Conservation (phyloP, 2,888 invertebrate species). For the Mongoloraphidia duomilia region DNA sequence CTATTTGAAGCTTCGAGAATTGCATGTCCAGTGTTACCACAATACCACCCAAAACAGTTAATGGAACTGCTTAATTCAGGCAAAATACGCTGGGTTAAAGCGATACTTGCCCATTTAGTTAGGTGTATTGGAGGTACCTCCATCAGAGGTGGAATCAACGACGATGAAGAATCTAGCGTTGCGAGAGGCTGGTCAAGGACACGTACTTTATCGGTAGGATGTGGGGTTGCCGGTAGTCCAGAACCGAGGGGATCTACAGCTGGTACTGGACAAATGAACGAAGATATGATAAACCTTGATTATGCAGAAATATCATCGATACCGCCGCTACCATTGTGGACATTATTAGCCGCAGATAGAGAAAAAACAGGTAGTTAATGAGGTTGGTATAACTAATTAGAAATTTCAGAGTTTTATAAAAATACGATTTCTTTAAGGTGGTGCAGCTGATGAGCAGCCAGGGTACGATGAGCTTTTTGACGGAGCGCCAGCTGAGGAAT, state of each 20-base stretch:
- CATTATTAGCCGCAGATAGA: constrained; percentile 85
- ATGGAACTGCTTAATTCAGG: constrained; percentile 98
- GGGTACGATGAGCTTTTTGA: constrained; percentile 90
- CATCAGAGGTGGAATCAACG: constrained; percentile 23
- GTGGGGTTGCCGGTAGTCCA: constrained; percentile 61
- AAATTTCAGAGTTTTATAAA: neutral
- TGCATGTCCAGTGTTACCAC: constrained; percentile 94
- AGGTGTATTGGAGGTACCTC: constrained; percentile 47
- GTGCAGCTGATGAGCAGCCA: constrained; percentile 15
- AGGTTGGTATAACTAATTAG: neutral
- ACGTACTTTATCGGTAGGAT: constrained; percentile 78
- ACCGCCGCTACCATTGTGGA: constrained; percentile 93
- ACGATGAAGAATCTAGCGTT: constrained; percentile 29
- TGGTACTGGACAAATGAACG: constrained; percentile 31
- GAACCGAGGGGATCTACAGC: constrained; percentile 69
- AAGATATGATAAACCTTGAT: constrained; percentile 52
- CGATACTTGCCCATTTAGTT: constrained; percentile 91
- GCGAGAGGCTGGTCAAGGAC: constrained; percentile 73
- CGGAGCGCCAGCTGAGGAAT: constrained; percentile 62
- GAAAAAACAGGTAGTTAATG: constrained; percentile 43
- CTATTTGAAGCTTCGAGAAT: constrained; percentile 94
- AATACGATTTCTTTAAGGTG: constrained; percentile 14
- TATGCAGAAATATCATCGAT: constrained; percentile 97
- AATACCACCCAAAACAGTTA: constrained; percentile 97
- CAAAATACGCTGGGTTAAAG: constrained; percentile 95